Percentiles rank a stretch among this genome's conserved stretches.
phyloP scores from a whole-genome alignment of 1,140 invertebrate species.

The Hyposmocoma kahamanoa region DNA sequence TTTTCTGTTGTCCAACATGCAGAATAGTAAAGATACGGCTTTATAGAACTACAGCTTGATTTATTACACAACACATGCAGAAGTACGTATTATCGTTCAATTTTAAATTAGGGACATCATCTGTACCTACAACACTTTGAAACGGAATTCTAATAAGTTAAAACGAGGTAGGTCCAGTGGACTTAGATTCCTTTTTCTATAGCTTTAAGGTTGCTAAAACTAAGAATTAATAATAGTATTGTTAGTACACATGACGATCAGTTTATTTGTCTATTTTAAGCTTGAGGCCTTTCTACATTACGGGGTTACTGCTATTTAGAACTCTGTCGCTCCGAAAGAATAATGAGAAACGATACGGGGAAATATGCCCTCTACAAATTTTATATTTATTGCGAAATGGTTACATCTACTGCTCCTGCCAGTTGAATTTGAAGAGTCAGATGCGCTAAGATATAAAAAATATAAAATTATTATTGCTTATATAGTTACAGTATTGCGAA shows the following conservation, averaged over 20 bases:
- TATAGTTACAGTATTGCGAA: conserved; percentile 64
- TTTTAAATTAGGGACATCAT: too few relatives aligned
- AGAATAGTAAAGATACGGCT: too few relatives aligned
- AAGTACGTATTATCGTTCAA: conserved; percentile 42
- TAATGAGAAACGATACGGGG: neutral
- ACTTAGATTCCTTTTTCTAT: too few relatives aligned
- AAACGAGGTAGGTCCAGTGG: too few relatives aligned
- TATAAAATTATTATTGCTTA: conserved; percentile 68
- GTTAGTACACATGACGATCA: too few relatives aligned
- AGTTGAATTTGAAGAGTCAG: conserved; percentile 23
- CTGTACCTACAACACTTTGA: too few relatives aligned
- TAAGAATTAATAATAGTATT: too few relatives aligned
- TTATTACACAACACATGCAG: conserved; percentile 69
- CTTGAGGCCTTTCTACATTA: conserved; percentile 25
- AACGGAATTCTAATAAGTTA: too few relatives aligned
- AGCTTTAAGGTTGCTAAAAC: too few relatives aligned
- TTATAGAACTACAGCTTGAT: conserved; percentile 43
- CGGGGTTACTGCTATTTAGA: conserved; percentile 23
- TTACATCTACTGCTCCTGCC: neutral
- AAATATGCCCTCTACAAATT: conserved; percentile 15
- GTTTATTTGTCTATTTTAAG: conserved; percentile 27
- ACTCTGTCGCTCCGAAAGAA: conserved; percentile 26
- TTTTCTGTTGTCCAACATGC: too few relatives aligned
- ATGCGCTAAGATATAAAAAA: conserved; percentile 20
- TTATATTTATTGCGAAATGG: conserved; percentile 15